A percentile compares a stretch with the other conserved stretches of the same genome.
Conservation (phyloP, 2,888 invertebrate genomes). For the Tipula unca region DNA sequence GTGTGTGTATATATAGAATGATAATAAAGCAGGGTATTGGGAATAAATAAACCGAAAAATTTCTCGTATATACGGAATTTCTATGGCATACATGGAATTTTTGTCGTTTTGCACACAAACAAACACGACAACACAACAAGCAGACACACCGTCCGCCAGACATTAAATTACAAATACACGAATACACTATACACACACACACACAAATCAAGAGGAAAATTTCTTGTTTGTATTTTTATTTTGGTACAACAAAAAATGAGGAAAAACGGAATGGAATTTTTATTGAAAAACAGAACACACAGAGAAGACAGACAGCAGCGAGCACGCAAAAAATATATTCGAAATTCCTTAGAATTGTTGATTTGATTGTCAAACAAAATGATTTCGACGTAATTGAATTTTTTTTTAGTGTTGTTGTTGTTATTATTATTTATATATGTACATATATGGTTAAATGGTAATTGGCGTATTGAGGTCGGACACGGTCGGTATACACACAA, state of each 20-base stretch:
- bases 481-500: neutral
- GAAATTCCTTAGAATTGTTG: neutral
- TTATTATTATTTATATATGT: neutral
- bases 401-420: neutral
- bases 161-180: neutral
- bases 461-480: neutral
- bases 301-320: no score
- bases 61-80: neutral
- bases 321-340: neutral
- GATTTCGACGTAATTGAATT: neutral
- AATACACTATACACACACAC: neutral
- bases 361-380: neutral
- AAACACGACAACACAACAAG: neutral
- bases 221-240: neutral
- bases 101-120: neutral
- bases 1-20: no score
- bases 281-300: neutral
- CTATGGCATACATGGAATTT: neutral
- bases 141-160: neutral
- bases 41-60: conserved; percentile 14
- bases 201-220: neutral
- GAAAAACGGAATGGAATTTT: neutral
- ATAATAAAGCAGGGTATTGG: neutral
- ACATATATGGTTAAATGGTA: neutral
- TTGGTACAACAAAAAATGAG: neutral